phyloP scores from a whole-genome alignment of 2,113 vertebrate species.

The Donacobius atricapilla region DNA sequence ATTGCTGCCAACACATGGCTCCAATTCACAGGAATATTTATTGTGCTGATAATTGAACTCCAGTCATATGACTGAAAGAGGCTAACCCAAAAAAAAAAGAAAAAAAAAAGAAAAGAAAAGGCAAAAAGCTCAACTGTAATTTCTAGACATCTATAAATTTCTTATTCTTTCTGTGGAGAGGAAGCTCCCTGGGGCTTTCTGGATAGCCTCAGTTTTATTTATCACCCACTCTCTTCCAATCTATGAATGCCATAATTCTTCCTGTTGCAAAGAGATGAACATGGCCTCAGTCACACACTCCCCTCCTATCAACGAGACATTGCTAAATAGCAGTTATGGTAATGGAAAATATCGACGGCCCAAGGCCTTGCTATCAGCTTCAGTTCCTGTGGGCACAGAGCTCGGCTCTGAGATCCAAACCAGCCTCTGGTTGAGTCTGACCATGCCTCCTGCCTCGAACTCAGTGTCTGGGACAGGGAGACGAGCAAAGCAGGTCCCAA shows the following conservation, averaged over 20 bases:
- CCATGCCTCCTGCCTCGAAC: not conserved
- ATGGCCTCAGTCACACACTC: conserved; percentile 32
- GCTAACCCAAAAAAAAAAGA: conserved; percentile 35
- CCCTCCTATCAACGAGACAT: not conserved
- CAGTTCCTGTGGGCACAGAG: not conserved
- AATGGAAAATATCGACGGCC: conserved; percentile 10
- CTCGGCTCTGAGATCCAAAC: not conserved
- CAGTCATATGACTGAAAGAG: conserved; percentile 66
- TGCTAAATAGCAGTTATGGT: conserved; percentile 34
- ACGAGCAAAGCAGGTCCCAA: accelerated
- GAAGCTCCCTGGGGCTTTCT: conserved; percentile 68
- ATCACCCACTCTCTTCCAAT: conserved; percentile 65
- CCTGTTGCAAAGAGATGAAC: conserved; percentile 37
- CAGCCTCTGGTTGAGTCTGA: not conserved
- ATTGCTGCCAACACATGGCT: conserved; percentile 64
- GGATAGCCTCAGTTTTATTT: conserved; percentile 68
- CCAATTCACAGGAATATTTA: conserved; percentile 75
- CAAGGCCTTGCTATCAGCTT: not conserved
- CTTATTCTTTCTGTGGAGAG: conserved; percentile 63
- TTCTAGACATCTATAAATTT: conserved; percentile 78
- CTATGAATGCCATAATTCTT: conserved; percentile 63
- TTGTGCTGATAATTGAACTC: conserved; percentile 75
- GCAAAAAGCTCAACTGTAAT: conserved; percentile 74
- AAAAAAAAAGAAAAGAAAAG: not conserved
- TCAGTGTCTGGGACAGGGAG: not conserved